A percentile compares a stretch with the other conserved stretches of the same genome.
Conservation (phyloP, 2,113 vertebrate species). For the Salvelinus alpinus region DNA sequence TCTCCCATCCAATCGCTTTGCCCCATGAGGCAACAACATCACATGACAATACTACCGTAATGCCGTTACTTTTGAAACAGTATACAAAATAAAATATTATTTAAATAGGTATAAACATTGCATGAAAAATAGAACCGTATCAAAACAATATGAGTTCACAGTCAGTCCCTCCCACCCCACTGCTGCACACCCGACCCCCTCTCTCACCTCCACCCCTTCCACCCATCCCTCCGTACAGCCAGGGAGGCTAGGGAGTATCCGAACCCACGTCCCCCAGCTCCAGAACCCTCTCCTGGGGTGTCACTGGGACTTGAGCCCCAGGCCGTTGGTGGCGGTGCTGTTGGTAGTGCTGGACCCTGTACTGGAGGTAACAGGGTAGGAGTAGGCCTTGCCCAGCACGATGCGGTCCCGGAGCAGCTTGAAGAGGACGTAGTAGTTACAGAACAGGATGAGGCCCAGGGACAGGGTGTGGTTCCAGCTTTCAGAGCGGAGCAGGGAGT, state of each 20-base stretch:
- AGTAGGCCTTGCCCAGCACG: constrained; percentile 95
- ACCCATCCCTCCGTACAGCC: no score
- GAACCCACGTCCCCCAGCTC: no score
- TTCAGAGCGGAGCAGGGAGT: constrained; percentile 93
- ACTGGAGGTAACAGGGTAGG: constrained; percentile 83
- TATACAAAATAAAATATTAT: constrained; percentile 99
- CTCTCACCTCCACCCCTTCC: background rate
- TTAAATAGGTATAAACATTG: constrained; percentile 99
- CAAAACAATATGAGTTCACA: constrained; percentile 90
- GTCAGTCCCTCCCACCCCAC: constrained; percentile 52
- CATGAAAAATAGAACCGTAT: constrained; percentile 99
- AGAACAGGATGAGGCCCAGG: constrained; percentile 96
- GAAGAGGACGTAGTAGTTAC: constrained; percentile 99
- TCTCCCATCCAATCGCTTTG: background rate
- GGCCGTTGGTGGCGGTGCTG: constrained; percentile 58
- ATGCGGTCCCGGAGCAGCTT: constrained; percentile 96
- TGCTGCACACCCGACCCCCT: background rate
- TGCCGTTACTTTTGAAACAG: constrained; percentile 77
- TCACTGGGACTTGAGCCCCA: constrained; percentile 92
- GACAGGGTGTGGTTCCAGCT: constrained; percentile 99
- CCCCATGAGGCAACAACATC: constrained; percentile 3
- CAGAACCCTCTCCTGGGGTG: constrained; percentile 9
- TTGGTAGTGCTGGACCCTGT: constrained; percentile 59
- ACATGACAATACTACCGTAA: constrained; percentile 64
- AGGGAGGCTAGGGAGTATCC: no score